Percentiles rank a stretch among this genome's conserved stretches.
These are phyloP conservation scores for Sciaenops ocellatus DNA, from an alignment of 2,797 vertebrate genomes.

Conservation along the genomic window DNA sequence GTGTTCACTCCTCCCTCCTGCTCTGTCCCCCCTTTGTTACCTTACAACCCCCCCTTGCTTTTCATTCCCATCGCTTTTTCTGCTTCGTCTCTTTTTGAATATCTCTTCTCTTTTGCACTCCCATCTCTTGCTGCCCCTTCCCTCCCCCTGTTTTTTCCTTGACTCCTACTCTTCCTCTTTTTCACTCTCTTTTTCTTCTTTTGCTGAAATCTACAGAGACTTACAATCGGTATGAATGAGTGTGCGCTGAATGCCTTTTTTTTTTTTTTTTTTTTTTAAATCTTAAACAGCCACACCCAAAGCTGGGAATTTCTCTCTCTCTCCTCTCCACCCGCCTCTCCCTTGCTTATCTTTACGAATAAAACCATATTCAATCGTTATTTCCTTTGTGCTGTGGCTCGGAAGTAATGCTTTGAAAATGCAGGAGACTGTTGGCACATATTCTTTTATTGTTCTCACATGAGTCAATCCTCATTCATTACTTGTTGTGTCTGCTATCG, in stretches of 20 bases:
- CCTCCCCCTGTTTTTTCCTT: constrained; percentile 21
- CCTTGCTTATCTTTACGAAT: constrained; percentile 40
- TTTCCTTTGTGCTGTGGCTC: constrained; percentile 33
- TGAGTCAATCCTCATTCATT: constrained; percentile 31
- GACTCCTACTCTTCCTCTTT: constrained; percentile 13
- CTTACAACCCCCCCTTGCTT: constrained; percentile 41
- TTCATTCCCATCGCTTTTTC: constrained; percentile 60
- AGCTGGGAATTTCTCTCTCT: constrained; percentile 42
- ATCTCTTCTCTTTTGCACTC: constrained; percentile 34
- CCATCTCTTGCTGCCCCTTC: constrained; percentile 14
- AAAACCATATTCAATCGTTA: constrained; percentile 35
- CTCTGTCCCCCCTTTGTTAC: constrained; percentile 49
- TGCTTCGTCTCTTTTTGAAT: constrained; percentile 47
- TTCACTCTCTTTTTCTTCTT: constrained; percentile 17
- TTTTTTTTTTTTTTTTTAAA: constrained; percentile 30
- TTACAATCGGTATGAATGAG: constrained; percentile 39
- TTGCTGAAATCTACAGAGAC: constrained; percentile 47
- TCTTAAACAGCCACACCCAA: constrained; percentile 66
- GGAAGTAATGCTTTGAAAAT: constrained; percentile 30
- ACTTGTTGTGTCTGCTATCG: background rate
- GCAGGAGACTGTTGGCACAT: constrained; percentile 21
- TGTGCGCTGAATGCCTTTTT: constrained; percentile 22
- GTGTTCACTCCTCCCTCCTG: constrained; percentile 41
- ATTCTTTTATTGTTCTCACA: constrained; percentile 26
- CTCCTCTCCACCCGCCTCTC: constrained; percentile 8